phyloP scores from a whole-genome alignment of 2,888 invertebrate species.

The Thalpophila matura region DNA sequence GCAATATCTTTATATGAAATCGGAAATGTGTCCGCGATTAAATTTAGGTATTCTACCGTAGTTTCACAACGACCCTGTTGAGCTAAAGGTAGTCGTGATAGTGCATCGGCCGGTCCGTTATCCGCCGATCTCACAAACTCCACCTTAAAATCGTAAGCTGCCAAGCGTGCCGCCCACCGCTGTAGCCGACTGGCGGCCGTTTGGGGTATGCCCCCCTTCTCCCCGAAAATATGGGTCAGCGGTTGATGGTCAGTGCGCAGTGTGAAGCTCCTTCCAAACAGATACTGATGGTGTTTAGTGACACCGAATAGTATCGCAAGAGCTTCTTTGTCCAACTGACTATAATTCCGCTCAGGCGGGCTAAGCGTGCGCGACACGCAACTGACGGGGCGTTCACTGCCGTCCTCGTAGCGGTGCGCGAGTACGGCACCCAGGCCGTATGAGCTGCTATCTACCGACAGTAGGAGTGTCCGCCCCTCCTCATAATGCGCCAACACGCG shows the following conservation, averaged over 20 bases:
- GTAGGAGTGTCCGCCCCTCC: conserved; percentile 30
- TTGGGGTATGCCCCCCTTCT: conserved; percentile 8
- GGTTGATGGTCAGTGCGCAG: conserved; percentile 3
- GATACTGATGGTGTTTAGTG: conserved; percentile 52
- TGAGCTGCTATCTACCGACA: conserved; percentile 58
- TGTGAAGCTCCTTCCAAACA: conserved; percentile 18
- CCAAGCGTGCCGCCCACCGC: conserved; percentile 6
- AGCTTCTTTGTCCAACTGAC: too few species aligned
- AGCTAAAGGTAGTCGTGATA: conserved; percentile 12
- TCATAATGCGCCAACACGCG: conserved; percentile 7
- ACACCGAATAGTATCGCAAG: conserved; percentile 57
- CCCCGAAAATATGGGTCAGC: conserved; percentile 1
- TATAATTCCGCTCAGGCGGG: too few species aligned
- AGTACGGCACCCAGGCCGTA: conserved; percentile 60
- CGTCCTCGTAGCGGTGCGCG: conserved; percentile 55
- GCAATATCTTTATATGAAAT: conserved; percentile 4
- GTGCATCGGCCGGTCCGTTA: background rate
- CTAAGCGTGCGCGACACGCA: too few species aligned
- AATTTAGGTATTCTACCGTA: background rate
- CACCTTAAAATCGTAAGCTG: conserved; percentile 7
- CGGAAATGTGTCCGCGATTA: background rate
- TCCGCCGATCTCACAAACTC: background rate
- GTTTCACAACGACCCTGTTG: background rate
- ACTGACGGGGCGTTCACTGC: too few species aligned
- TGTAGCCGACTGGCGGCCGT: conserved; percentile 18